These are phyloP conservation scores for Fulica atra DNA, from an alignment of 2,113 vertebrate genomes.

Conservation along the genomic window DNA sequence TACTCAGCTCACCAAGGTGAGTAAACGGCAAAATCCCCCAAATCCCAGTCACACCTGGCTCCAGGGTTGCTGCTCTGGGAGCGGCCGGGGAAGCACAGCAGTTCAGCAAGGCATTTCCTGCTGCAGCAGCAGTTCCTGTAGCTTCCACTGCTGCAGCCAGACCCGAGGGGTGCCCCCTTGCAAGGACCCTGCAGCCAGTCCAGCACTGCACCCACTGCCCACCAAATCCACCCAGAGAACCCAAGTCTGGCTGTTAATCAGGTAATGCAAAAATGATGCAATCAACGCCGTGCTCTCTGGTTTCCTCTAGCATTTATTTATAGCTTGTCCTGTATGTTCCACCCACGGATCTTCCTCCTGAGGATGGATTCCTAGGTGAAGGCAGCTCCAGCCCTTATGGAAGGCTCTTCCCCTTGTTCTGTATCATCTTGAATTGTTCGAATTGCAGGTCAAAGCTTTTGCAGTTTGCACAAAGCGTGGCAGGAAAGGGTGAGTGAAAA, in stretches of 20 bases:
- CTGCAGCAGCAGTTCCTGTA: not conserved
- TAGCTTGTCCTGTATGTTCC: not conserved
- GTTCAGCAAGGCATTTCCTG: not conserved
- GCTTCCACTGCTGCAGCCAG: not conserved
- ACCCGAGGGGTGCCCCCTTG: not conserved
- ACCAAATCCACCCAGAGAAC: not conserved
- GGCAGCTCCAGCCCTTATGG: not conserved
- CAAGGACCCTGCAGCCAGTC: not conserved
- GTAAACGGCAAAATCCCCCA: not conserved
- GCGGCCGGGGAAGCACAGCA: accelerated
- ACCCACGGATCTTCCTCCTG: not conserved
- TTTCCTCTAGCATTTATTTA: not conserved
- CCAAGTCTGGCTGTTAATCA: accelerated
- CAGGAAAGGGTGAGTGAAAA: not conserved
- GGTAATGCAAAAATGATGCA: not conserved
- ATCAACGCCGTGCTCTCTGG: accelerated
- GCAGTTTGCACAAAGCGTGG: not conserved
- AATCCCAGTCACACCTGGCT: not conserved
- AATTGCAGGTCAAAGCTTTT: not conserved
- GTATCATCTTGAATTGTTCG: accelerated
- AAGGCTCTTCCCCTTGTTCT: not conserved
- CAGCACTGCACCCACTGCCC: not conserved
- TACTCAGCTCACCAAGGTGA: not conserved
- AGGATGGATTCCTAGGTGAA: not conserved
- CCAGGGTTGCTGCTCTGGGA: accelerated